phyloP scores from a whole-genome alignment of 1,140 invertebrate species.

The Hypsibius dujardini region DNA sequence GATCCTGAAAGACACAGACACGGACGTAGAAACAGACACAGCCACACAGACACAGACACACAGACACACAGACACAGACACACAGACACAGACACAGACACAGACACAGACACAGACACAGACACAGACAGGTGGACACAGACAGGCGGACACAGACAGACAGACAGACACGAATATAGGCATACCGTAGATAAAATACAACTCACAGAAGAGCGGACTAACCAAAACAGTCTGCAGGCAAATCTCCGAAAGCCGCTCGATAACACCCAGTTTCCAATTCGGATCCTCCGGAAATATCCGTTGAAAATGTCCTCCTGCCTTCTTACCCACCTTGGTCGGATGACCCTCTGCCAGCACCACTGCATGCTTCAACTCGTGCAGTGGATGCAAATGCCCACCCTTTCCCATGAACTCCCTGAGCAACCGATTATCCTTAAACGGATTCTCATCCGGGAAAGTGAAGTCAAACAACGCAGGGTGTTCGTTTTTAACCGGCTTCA shows the following conservation, averaged over 20 bases:
- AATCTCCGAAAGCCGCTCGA: constrained; percentile 1
- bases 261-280: not conserved
- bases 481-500: not conserved
- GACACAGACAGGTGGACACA: too few species aligned
- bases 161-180: too few species aligned
- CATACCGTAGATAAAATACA: not conserved
- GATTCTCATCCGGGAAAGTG: constrained; percentile 9
- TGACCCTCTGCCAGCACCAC: not conserved
- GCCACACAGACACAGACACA: too few species aligned
- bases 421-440: not conserved
- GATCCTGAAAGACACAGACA: not conserved
- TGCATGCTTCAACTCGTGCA: not conserved
- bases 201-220: not conserved
- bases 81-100: too few species aligned
- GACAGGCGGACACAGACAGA: too few species aligned
- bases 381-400: not conserved
- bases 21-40: too few species aligned
- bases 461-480: not conserved
- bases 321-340: not conserved
- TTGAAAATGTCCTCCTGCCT: not conserved
- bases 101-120: too few species aligned
- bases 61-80: too few species aligned
- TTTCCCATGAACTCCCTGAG: not conserved
- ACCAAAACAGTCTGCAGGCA: constrained; percentile 6
- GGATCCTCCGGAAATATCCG: constrained; percentile 12